Conservation (phyloP, 2,888 invertebrate genomes). For the Idaea straminata region DNA sequence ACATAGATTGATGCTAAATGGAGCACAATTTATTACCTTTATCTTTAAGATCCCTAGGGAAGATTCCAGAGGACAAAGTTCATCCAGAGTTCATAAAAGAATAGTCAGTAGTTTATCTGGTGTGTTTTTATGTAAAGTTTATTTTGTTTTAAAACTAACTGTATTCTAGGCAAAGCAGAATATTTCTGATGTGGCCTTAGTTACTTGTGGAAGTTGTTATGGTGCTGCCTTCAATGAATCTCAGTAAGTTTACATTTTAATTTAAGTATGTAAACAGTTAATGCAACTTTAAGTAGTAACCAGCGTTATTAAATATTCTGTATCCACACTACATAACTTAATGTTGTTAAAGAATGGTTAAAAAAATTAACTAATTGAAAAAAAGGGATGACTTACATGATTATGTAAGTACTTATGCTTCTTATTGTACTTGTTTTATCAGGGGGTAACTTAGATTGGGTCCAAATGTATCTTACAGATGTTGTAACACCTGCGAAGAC, state of each 20-base stretch:
- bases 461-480: conserved; percentile 75
- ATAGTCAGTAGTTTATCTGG: too few species aligned
- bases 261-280: neutral
- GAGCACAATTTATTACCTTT: too few species aligned
- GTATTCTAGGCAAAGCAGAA: conserved; percentile 59
- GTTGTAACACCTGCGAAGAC: conserved; percentile 98
- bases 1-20: neutral
- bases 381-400: too few species aligned
- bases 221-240: conserved; percentile 88
- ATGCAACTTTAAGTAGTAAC: neutral
- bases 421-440: neutral
- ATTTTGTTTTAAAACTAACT: neutral
- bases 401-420: neutral
- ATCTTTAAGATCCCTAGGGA: too few species aligned
- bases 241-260: conserved; percentile 67
- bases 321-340: neutral
- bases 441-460: neutral
- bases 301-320: neutral
- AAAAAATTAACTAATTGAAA: too few species aligned
- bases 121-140: too few species aligned
- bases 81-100: too few species aligned
- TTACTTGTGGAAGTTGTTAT: conserved; percentile 96
- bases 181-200: conserved; percentile 67
- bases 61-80: too few species aligned
- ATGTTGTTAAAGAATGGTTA: too few species aligned